phyloP scores from a whole-genome alignment of 2,797 vertebrate genomes.

The Buceros bicornis region DNA sequence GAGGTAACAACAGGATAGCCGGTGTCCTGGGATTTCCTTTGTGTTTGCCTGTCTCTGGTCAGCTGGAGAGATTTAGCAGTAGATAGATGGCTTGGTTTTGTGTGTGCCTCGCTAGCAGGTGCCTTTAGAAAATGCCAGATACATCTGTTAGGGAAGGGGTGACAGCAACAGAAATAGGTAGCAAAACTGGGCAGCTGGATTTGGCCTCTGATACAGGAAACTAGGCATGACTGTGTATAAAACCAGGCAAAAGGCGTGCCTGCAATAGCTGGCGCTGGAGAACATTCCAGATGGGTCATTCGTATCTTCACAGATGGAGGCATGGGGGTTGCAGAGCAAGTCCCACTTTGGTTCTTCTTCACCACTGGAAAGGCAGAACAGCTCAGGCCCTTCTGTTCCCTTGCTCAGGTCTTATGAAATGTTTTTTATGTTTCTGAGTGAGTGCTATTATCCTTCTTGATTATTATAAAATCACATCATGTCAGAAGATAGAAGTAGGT shows the following conservation, averaged over 20 bases:
- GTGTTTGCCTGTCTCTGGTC: neutral
- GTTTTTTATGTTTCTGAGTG: neutral
- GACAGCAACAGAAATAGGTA: neutral
- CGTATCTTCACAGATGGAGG: neutral
- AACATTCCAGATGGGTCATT: neutral
- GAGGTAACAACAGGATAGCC: slow-evolving; percentile 1
- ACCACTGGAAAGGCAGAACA: neutral
- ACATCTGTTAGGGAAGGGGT: neutral
- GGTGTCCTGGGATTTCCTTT: slow-evolving; percentile 8
- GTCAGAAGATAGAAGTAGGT: neutral
- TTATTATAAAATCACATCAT: neutral
- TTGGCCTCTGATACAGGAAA: neutral
- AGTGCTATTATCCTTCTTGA: neutral
- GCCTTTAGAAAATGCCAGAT: neutral
- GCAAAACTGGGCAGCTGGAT: neutral
- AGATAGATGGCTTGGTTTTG: neutral
- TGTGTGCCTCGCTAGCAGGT: neutral
- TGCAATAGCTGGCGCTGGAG: neutral
- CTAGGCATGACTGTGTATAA: neutral
- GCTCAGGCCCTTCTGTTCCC: neutral
- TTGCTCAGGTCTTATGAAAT: neutral
- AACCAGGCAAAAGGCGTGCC: neutral
- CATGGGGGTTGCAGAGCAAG: neutral
- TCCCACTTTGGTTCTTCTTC: neutral
- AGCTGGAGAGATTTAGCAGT: neutral